A percentile compares a stretch with the other conserved stretches of the same genome.
phyloP scores from a whole-genome alignment of 2,113 vertebrate genomes.

The Herpetotheres cachinnans region DNA sequence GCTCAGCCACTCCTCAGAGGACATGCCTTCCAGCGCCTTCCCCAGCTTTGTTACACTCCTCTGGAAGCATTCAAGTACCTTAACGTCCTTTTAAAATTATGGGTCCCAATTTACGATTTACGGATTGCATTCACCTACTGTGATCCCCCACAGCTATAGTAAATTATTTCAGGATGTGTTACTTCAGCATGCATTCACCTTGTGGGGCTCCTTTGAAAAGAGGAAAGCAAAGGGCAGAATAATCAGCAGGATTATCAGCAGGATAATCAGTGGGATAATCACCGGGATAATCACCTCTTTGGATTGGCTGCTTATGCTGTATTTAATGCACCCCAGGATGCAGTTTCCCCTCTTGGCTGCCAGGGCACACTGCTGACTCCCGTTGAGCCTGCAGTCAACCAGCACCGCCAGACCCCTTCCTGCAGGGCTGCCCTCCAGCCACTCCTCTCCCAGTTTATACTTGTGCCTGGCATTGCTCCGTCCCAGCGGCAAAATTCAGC shows the following conservation, averaged over 20 bases:
- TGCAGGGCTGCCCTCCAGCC: too few species aligned
- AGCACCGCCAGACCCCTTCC: too few species aligned
- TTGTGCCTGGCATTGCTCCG: neutral
- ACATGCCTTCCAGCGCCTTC: too few species aligned
- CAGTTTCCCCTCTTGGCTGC: too few species aligned
- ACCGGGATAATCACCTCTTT: neutral
- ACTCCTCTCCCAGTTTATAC: neutral
- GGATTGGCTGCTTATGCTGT: rapidly evolving
- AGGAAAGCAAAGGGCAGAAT: neutral
- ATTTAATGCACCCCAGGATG: too few species aligned
- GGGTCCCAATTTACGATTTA: neutral
- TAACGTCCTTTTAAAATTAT: too few species aligned
- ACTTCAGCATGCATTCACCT: neutral
- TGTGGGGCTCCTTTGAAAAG: neutral
- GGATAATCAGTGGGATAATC: neutral
- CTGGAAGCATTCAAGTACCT: too few species aligned
- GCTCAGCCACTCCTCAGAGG: too few species aligned
- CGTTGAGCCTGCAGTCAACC: too few species aligned
- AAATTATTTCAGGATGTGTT: neutral
- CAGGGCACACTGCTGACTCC: too few species aligned
- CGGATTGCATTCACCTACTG: neutral
- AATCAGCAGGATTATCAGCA: neutral
- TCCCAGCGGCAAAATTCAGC: neutral
- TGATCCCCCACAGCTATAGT: neutral
- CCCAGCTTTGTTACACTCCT: too few species aligned